Base-by-base conservation (phyloP, 1,140 invertebrate species). In the Papilio helenus region DNA sequence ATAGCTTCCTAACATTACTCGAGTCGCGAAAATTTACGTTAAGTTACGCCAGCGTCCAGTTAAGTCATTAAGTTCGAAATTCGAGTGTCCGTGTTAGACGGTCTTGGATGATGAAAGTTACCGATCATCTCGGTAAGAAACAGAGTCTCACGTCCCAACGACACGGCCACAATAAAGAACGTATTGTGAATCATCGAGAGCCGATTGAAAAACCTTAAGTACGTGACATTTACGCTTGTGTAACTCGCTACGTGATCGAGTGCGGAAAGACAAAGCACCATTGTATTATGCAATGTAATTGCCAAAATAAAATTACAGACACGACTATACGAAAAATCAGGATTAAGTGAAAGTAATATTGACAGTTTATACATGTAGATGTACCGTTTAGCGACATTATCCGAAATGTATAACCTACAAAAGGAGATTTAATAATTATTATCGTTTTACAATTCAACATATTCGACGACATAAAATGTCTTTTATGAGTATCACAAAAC, bases 221-320 rank as follows among this genome's bases (percentile, higher is more conserved):
- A 92, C 89, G 90, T 92, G 90, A 89, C 86, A 87, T 88, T 91
- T 84, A 84, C 83, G 84, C 82, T 94, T 92, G 90, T 91, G 89
- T 88, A 93, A 93, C 88, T 80, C 65, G 65, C 83, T 88, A 94
- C 92, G 92, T 94, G 92, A 92, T 94, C 86, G 81, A 90, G 91
- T 86, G 77, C 88, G 84, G 79, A 83, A 84, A 88, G 84, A 86
- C 87, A 82, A 85, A 85, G 84, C 83, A 84, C 82, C 79, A 85
- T 87, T 83, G 82, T 83, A 87, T 94, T 94, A 94, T 88, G 88
- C 88, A 94, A 94, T 88, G 80, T 92, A 92, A 93, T 92, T 90
- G 89, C 83, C 85, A 90, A 92, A 91, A 92, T 92, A 90, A 91
- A 89, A 92, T 89, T 81, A 86, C 87, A 88, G 79, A 84, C 81